Evolutionary conservation across 1,140 invertebrate species (phyloP).

Genomic region (Scaptomyza pallida): DNA sequence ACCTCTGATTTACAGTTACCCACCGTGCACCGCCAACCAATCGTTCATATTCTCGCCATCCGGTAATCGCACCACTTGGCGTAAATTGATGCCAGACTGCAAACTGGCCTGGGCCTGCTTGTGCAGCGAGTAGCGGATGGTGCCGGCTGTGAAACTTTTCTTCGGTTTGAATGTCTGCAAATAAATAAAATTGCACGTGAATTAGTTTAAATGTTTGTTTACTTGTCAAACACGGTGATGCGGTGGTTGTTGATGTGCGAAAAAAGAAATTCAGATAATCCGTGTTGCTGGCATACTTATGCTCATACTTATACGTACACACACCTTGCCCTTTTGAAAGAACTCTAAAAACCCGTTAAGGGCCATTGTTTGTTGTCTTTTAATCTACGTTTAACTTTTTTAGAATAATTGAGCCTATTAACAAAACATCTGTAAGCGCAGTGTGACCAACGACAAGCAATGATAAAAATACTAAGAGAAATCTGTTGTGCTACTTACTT

Average conservation of each 20-base stretch:
- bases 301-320: conserved; percentile 9
- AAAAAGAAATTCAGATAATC: background rate
- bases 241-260: background rate
- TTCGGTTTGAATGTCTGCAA: conserved; percentile 94
- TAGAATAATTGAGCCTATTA: conserved; percentile 11
- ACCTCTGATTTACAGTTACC: background rate
- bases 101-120: conserved; percentile 97
- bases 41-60: conserved; percentile 95
- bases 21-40: conserved; percentile 98
- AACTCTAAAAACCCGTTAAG: conserved; percentile 91
- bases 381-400: conserved; percentile 13
- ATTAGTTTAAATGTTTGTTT: conserved; percentile 4
- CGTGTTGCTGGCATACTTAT: background rate
- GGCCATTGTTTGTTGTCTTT: conserved; percentile 84
- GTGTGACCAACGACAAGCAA: conserved; percentile 22
- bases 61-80: conserved; percentile 93
- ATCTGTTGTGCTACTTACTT: background rate
- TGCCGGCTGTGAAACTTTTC: conserved; percentile 95
- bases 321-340: conserved; percentile 92
- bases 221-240: background rate
- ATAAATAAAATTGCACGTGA: conserved; percentile 17
- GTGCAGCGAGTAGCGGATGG: conserved; percentile 95
- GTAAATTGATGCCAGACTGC: conserved; percentile 96
- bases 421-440: conserved; percentile 29
- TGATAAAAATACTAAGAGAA: conserved; percentile 14